Percentiles rank a stretch among this genome's conserved stretches.
These are phyloP conservation scores for Drosophila dives DNA, from an alignment of 2,888 invertebrate genomes.

Conservation along the genomic window DNA sequence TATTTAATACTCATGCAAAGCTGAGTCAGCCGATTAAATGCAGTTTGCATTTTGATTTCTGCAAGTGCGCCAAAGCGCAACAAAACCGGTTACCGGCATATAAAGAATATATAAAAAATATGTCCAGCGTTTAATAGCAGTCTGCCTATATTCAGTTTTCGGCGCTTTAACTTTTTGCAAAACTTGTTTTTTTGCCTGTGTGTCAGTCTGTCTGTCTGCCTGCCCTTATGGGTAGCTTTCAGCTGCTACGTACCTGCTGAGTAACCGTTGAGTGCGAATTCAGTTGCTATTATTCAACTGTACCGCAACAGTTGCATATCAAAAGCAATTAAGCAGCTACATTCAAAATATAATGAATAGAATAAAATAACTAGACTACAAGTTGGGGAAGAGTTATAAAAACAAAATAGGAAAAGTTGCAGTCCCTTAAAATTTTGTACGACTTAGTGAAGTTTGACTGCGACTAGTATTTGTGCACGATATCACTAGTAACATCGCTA, in stretches of 20 bases:
- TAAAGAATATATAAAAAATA: constrained; percentile 14
- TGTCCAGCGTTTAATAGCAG: constrained; percentile 12
- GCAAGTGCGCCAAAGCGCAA: constrained; percentile 53
- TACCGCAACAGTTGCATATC: neutral
- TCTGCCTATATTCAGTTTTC: constrained; percentile 28
- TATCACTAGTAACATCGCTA: constrained; percentile 34
- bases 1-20: neutral
- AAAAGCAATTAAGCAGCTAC: neutral
- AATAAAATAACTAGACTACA: neutral
- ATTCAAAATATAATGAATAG: neutral
- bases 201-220: neutral
- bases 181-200: constrained; percentile 37
- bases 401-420: neutral
- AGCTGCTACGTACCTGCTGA: constrained; percentile 15
- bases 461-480: constrained; percentile 27
- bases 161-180: constrained; percentile 19
- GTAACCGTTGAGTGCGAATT: constrained; percentile 16
- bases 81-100: constrained; percentile 77
- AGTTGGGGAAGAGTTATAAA: neutral
- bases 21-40: constrained; percentile 49
- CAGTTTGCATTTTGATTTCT: constrained; percentile 35
- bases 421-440: neutral
- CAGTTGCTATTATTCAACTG: constrained; percentile 26
- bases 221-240: constrained; percentile 24
- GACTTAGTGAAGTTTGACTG: neutral